These are phyloP conservation scores for Acarapis woodi DNA, from an alignment of 1,140 invertebrate species.

Conservation along the genomic window DNA sequence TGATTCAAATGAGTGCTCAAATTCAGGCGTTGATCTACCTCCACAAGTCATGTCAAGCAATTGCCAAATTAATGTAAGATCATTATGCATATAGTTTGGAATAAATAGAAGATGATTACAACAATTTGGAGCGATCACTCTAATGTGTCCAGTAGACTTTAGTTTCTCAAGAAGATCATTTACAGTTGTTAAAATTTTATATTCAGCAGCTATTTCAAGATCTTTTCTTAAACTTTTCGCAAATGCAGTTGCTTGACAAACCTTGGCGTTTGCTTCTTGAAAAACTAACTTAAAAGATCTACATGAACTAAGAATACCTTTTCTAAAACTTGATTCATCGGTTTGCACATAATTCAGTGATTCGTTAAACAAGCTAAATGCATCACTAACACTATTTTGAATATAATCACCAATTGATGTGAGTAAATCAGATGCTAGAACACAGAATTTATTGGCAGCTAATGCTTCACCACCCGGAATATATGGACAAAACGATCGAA, in stretches of 20 bases:
- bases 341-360: neutral
- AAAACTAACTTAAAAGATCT: constrained; percentile 41
- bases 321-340: constrained; percentile 17
- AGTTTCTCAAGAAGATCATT: constrained; percentile 18
- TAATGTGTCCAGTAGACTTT: constrained; percentile 18
- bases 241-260: constrained; percentile 43
- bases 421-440: constrained; percentile 22
- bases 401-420: constrained; percentile 23
- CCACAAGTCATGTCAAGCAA: constrained; percentile 14
- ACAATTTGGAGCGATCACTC: constrained; percentile 18
- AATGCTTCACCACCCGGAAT: constrained; percentile 32
- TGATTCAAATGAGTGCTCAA: neutral
- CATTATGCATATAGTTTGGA: constrained; percentile 14
- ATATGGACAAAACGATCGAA: constrained; percentile 32
- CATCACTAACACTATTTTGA: constrained; percentile 22
- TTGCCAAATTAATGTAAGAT: constrained; percentile 13
- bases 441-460: constrained; percentile 32
- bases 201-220: constrained; percentile 27
- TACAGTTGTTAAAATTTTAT: constrained; percentile 16
- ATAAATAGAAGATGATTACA: constrained; percentile 21
- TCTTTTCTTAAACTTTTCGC: constrained; percentile 40
- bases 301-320: constrained; percentile 33
- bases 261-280: constrained; percentile 39
- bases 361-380: constrained; percentile 17
- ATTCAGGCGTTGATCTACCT: neutral